These are phyloP conservation scores for Brachionus angularis DNA, from an alignment of 1,140 invertebrate species.

Conservation along the genomic window DNA sequence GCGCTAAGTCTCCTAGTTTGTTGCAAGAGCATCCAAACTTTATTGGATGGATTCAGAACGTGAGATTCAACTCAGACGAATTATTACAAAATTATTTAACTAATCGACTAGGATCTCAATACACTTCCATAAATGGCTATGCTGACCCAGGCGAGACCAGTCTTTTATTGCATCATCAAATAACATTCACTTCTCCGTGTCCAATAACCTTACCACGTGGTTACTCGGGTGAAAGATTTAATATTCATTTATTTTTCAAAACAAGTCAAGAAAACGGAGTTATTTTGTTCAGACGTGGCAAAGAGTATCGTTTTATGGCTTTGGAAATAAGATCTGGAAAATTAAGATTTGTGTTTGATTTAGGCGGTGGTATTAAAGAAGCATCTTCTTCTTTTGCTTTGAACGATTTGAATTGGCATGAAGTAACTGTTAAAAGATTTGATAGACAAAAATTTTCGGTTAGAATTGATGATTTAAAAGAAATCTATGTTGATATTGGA, in stretches of 20 bases:
- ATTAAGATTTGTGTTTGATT: slow-evolving; percentile 21
- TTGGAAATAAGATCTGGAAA: neutral
- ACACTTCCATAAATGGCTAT: neutral
- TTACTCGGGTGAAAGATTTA: neutral
- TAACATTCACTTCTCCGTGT: neutral
- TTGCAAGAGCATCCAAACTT: slow-evolving; percentile 18
- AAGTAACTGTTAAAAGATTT: slow-evolving; percentile 12
- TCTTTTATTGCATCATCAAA: slow-evolving; percentile 26
- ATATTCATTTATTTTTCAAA: slow-evolving; percentile 42
- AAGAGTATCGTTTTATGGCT: slow-evolving; percentile 20
- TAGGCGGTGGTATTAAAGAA: slow-evolving; percentile 1
- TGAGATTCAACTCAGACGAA: slow-evolving; percentile 11
- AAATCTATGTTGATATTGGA: neutral
- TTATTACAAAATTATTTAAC: slow-evolving; percentile 29
- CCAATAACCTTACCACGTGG: neutral
- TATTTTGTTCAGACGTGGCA: slow-evolving; percentile 23
- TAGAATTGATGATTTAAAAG: slow-evolving; percentile 4
- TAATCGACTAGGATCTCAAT: neutral
- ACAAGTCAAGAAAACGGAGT: slow-evolving; percentile 22
- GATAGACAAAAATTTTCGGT: slow-evolving; percentile 1
- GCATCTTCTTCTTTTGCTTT: neutral
- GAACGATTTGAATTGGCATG: slow-evolving; percentile 36
- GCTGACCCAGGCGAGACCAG: slow-evolving; percentile 18
- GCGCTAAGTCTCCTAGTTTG: slow-evolving; percentile 1
- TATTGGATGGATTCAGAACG: slow-evolving; percentile 40